Percentiles rank a stretch among this genome's conserved stretches.
Evolutionary conservation across 2,113 vertebrate genomes (phyloP).

Genomic region (Aldabrachelys gigantea): DNA sequence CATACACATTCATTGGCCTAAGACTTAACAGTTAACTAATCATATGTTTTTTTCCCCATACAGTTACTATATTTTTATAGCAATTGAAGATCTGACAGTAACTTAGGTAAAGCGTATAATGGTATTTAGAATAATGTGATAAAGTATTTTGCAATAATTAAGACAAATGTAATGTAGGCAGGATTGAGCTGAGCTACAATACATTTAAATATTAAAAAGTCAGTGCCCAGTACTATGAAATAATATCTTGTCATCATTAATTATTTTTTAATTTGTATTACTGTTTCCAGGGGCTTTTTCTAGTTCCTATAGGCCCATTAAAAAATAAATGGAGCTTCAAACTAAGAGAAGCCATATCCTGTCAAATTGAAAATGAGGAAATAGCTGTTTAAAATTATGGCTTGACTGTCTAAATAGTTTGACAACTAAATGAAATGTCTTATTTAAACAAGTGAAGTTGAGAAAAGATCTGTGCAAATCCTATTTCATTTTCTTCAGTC

Average conservation of each 20-base stretch:
- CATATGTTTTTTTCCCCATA: not conserved
- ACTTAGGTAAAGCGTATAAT: too few species aligned
- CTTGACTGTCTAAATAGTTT: not conserved
- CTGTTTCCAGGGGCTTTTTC: not conserved
- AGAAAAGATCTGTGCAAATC: not conserved
- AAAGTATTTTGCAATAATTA: not conserved
- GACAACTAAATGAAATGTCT: not conserved
- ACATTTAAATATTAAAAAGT: not conserved
- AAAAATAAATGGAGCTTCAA: not conserved
- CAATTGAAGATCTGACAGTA: not conserved
- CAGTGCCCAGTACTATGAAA: not conserved
- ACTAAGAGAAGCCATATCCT: not conserved
- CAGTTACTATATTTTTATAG: not conserved
- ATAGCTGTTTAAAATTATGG: not conserved
- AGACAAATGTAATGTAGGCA: not conserved
- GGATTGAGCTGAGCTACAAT: not conserved
- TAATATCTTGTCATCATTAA: not conserved
- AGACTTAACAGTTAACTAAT: not conserved
- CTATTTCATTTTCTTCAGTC: not conserved
- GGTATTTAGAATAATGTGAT: too few species aligned
- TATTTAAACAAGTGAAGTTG: not conserved
- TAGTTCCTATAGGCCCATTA: not conserved
- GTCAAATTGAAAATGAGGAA: not conserved
- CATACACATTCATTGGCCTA: not conserved
- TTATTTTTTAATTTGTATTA: not conserved